Base-by-base conservation (phyloP, 2,797 vertebrate species). In the Thamnophis elegans region DNA sequence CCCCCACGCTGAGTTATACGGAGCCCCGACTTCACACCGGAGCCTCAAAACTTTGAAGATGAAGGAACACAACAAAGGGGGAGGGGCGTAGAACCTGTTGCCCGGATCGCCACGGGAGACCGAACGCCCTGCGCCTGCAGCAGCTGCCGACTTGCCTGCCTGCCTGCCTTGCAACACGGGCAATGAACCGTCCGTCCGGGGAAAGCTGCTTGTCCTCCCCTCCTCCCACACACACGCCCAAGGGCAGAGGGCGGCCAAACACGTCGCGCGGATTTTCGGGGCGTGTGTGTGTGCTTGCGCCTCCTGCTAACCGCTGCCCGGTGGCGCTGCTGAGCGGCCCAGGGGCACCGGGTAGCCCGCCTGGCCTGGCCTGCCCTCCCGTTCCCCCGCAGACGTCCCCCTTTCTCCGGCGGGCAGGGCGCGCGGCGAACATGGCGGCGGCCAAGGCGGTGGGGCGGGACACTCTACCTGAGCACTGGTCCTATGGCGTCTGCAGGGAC, bases 401-500 rank as follows among this genome's bases (percentile, higher is more conserved):
- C 25, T 13, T 22, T 85, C 56, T 36, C 16, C 32, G n/a, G 13
- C 91, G 16, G 59, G 65, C 93, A 32, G 97, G 95, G 97, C 95
- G 90, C 96, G 86, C 96, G 96, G 95, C 97, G 97, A 98, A 98
- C 98, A 99, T 99, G 98, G 92, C 92, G 90, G 90, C 90, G 99
- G 98, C 98, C 94, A 98, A 98, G 94, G 97, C 98, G 96, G 98
- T 98, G 97, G 98, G 98, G 98, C 98, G 99, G 98, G 99, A 99
- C 97, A 97, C 98, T 94, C 97, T 99, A 97, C 99, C 99, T 97
- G 98, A 98, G 95, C 98, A 98, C 97, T 99, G 99, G 99, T 99
- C 99, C 58, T 99, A 99, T 82, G 99, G 99, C 97, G 99, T 99
- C 96, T 99, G 99, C 93, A 95, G 97, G 93, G 99, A 99, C 96